These are phyloP conservation scores for Mylabris sibirica DNA, from an alignment of 2,888 invertebrate species.

Conservation along the genomic window DNA sequence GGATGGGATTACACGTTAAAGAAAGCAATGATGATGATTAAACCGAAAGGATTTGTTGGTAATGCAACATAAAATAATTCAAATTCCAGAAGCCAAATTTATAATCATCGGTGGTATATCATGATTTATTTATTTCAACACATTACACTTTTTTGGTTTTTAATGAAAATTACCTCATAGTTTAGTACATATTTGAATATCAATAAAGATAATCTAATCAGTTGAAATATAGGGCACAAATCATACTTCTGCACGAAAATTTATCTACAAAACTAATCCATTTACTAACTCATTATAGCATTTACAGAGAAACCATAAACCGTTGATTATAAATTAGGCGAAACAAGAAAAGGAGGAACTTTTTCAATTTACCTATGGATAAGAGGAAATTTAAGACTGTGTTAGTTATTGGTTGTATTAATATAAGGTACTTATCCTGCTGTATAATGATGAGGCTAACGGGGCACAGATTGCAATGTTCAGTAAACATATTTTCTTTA, in stretches of 20 bases:
- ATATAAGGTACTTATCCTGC: slow-evolving; percentile 49
- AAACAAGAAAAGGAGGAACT: slow-evolving; percentile 13
- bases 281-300: slow-evolving; percentile 21
- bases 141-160: slow-evolving; percentile 21
- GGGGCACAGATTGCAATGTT: slow-evolving; percentile 56
- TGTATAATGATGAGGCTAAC: slow-evolving; percentile 57
- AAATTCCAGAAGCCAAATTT: slow-evolving; percentile 47
- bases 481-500: slow-evolving; percentile 26
- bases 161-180: slow-evolving; percentile 37
- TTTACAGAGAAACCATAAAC: slow-evolving; percentile 7
- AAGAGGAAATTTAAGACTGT: slow-evolving; percentile 50
- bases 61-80: slow-evolving; percentile 44
- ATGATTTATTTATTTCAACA: slow-evolving; percentile 41
- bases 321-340: slow-evolving; percentile 50
- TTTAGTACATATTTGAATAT: slow-evolving; percentile 16
- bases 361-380: background rate
- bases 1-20: slow-evolving; percentile 95
- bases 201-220: no score
- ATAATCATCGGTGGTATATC: slow-evolving; percentile 49
- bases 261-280: slow-evolving; percentile 19
- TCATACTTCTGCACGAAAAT: slow-evolving; percentile 19
- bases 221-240: slow-evolving; percentile 10
- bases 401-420: slow-evolving; percentile 49
- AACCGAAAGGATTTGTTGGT: slow-evolving; percentile 73
- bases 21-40: slow-evolving; percentile 91